phyloP scores from a whole-genome alignment of 2,797 vertebrate species.

The Danio albolineatus region DNA sequence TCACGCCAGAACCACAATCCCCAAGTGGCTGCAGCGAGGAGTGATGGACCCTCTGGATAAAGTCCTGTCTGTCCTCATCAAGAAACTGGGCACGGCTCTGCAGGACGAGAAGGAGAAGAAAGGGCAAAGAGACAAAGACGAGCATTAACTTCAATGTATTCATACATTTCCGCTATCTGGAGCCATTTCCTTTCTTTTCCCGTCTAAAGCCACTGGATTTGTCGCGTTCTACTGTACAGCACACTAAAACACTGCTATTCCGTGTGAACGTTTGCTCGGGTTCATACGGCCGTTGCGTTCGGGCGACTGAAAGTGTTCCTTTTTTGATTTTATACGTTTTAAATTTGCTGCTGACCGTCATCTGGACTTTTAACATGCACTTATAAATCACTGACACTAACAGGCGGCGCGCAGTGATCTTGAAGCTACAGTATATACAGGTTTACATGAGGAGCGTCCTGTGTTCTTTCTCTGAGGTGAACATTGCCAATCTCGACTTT shows the following conservation, averaged over 20 bases:
- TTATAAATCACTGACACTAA: conserved; percentile 45
- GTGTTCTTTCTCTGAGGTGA: conserved; percentile 40
- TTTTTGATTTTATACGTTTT: conserved; percentile 69
- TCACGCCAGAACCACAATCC: conserved; percentile 97
- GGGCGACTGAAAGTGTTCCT: conserved; percentile 74
- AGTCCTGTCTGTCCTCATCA: conserved; percentile 95
- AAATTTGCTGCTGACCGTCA: conserved; percentile 66
- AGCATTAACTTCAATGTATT: conserved; percentile 79
- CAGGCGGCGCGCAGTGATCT: conserved; percentile 27
- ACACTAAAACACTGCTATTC: conserved; percentile 66
- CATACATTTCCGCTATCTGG: conserved; percentile 32
- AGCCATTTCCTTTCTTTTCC: conserved; percentile 37
- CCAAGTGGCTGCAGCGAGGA: conserved; percentile 99
- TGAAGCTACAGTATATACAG: conserved; percentile 32
- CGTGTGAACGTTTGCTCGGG: conserved; percentile 81
- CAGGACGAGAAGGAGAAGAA: conserved; percentile 97
- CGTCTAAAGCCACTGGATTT: conserved; percentile 66
- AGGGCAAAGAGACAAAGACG: conserved; percentile 90
- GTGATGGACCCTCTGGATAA: conserved; percentile 99
- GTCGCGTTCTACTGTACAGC: conserved; percentile 72
- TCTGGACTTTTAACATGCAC: conserved; percentile 57
- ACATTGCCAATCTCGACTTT: conserved; percentile 49
- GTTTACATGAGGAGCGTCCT: conserved; percentile 37
- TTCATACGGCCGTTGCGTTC: conserved; percentile 76
- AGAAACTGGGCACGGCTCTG: conserved; percentile 94